A percentile compares a stretch with the other conserved stretches of the same genome.
Evolutionary conservation across 2,797 vertebrate genomes (phyloP).

Genomic region (Gastrophryne carolinensis): DNA sequence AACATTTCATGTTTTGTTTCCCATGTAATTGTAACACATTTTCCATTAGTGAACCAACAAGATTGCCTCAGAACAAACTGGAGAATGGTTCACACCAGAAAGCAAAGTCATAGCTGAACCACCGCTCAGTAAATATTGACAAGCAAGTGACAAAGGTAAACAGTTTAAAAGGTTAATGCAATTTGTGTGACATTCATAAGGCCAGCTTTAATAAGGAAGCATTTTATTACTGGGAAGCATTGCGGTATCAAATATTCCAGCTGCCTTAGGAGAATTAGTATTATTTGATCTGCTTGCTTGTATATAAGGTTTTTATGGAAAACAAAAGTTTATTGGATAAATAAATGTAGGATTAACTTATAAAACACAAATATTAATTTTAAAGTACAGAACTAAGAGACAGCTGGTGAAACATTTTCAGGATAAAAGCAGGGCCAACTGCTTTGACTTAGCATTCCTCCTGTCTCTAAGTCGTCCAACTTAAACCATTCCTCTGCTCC

Average conservation of each 20-base stretch:
- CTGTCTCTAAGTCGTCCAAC: no score
- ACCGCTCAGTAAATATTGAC: constrained; percentile 41
- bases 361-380: no score
- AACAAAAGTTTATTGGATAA: background rate
- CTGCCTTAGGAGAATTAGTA: no score
- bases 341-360: background rate
- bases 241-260: no score
- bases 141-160: constrained; percentile 24
- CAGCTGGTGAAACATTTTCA: no score
- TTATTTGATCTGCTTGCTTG: no score
- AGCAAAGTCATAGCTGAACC: constrained; percentile 12
- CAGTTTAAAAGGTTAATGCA: constrained; percentile 39
- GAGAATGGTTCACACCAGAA: constrained; percentile 28
- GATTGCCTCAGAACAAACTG: background rate
- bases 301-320: background rate
- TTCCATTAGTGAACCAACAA: background rate
- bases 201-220: constrained; percentile 2
- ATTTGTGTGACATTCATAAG: constrained; percentile 36
- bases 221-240: no score
- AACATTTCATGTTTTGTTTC: background rate
- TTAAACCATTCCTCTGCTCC: no score
- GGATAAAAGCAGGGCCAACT: no score
- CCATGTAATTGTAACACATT: background rate
- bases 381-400: no score
- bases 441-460: no score